Conservation (phyloP, 2,888 invertebrate species). For the Amiota mariae region DNA sequence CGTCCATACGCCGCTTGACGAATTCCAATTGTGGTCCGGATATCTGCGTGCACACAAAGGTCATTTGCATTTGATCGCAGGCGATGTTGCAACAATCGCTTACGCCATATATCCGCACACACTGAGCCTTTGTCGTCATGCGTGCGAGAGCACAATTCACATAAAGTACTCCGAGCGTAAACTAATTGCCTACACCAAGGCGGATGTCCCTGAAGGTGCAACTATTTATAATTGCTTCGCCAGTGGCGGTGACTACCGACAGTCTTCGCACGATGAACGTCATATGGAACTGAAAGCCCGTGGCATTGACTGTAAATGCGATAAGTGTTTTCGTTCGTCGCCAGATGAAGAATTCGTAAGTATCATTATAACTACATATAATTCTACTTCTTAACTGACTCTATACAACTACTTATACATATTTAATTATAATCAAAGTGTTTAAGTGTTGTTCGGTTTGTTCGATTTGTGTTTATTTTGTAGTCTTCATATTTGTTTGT, state of each 20-base stretch:
- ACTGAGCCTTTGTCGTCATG: conserved; percentile 55
- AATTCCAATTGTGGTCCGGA: conserved; percentile 55
- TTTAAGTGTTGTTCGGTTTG: background rate
- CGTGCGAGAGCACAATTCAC: conserved; percentile 53
- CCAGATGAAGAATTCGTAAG: conserved; percentile 62
- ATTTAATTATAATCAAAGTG: background rate
- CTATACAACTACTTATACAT: no score
- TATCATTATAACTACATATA: background rate
- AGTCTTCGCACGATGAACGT: conserved; percentile 50
- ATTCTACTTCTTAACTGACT: no score
- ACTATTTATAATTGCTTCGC: conserved; percentile 56
- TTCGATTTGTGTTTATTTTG: background rate
- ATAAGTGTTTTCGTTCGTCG: conserved; percentile 54
- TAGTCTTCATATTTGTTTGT: conserved; percentile 22
- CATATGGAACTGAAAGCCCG: conserved; percentile 46
- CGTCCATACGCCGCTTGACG: conserved; percentile 55
- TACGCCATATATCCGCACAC: conserved; percentile 56
- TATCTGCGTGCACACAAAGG: conserved; percentile 54
- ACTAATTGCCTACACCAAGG: conserved; percentile 53
- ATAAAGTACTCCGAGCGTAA: conserved; percentile 55
- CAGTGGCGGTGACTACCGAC: conserved; percentile 54
- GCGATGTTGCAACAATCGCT: conserved; percentile 56
- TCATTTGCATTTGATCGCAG: conserved; percentile 55
- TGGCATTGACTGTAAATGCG: conserved; percentile 57
- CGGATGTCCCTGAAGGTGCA: conserved; percentile 52